Evolutionary conservation across 2,113 vertebrate genomes (phyloP).

Genomic region (Pseudorhombus dupliciocellatus): DNA sequence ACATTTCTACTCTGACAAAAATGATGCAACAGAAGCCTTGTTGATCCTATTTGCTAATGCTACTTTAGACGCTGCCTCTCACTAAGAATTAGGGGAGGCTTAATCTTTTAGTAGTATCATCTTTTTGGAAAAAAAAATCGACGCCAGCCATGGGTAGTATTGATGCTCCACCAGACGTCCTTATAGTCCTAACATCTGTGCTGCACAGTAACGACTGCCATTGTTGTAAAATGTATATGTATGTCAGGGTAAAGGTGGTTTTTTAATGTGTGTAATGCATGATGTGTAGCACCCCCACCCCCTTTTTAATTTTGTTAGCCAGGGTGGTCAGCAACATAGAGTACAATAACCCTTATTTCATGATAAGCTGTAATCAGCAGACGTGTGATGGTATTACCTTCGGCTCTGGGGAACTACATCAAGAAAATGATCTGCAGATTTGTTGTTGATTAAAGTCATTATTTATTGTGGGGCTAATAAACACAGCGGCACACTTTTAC

Average conservation of each 20-base stretch:
- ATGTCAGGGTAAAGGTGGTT: not conserved
- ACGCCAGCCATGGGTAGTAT: not conserved
- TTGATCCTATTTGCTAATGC: conserved; percentile 2
- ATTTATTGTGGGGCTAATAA: conserved; percentile 23
- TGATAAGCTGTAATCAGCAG: conserved; percentile 60
- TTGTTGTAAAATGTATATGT: not conserved
- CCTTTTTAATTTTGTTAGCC: not conserved
- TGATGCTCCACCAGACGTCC: not conserved
- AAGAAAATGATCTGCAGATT: conserved; percentile 37
- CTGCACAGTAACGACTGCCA: not conserved
- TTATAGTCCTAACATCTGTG: not conserved
- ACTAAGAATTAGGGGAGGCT: not conserved
- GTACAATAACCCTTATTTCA: conserved; percentile 45
- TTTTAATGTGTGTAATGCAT: conserved; percentile 5
- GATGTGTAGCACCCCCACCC: conserved; percentile 13
- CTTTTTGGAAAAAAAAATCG: not conserved
- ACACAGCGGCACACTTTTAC: not conserved
- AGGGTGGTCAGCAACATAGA: conserved; percentile 28
- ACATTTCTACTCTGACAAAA: conserved; percentile 2
- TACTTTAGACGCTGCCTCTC: not conserved
- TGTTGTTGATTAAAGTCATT: conserved; percentile 36
- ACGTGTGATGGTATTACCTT: conserved; percentile 18
- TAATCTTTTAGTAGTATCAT: not conserved
- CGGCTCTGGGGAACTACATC: conserved; percentile 20
- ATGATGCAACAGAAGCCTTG: not conserved